phyloP scores from a whole-genome alignment of 2,888 invertebrate genomes.

The Acleris cristana region DNA sequence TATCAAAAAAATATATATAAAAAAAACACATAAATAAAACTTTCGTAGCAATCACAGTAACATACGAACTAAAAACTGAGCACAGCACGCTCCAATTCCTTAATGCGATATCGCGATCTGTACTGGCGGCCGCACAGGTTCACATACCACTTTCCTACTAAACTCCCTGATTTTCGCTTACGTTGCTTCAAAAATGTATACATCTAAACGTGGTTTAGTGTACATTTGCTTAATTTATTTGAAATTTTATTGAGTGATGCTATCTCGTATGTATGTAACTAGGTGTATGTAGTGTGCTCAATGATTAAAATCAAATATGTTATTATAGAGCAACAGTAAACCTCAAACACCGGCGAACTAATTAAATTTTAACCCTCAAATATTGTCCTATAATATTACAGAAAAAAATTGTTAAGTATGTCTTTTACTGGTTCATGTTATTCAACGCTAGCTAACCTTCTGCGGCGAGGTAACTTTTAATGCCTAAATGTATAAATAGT shows the following conservation, averaged over 20 bases:
- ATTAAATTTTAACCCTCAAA: no score
- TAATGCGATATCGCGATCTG: constrained; percentile 42
- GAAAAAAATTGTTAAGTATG: no score
- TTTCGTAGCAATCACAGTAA: constrained; percentile 25
- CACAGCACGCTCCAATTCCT: constrained; percentile 44
- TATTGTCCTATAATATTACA: no score
- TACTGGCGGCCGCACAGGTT: constrained; percentile 15
- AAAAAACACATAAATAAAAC: constrained; percentile 6
- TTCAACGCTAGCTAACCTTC: no score
- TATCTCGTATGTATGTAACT: not conserved
- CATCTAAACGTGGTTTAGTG: not conserved
- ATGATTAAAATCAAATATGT: no score
- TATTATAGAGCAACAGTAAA: no score
- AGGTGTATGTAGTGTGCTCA: not conserved
- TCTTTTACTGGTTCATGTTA: no score
- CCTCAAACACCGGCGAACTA: no score
- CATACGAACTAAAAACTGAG: constrained; percentile 38
- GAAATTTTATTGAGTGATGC: not conserved
- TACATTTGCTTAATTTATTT: not conserved
- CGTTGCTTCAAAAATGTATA: constrained; percentile 4
- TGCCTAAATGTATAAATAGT: no score
- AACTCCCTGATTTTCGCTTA: no score
- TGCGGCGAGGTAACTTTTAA: no score
- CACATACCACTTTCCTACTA: constrained; percentile 17
- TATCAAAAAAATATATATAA: no score